Base-by-base conservation (phyloP, 2,888 invertebrate genomes). In the Cataglyphis altisquamis region DNA sequence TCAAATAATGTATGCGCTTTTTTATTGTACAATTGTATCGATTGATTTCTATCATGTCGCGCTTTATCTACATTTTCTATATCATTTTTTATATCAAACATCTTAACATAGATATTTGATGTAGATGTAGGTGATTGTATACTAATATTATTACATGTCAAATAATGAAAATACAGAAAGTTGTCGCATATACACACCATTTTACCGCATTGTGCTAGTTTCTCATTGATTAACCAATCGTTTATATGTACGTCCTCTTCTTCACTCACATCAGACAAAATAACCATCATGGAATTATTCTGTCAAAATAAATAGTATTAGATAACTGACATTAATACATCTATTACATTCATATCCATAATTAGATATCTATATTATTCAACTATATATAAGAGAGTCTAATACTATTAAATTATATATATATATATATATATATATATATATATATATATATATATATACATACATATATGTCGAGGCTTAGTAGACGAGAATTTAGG, bases 101-200 rank as follows among this genome's bases (percentile, higher is more conserved):
- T 36, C 12, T 21, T 2, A 0, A 29, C 18, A 52, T 52, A 3
- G 52, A 8, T 8, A n/a, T 8, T 6, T 52, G 52, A 8, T 8
- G 2, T 6, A 39, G 39, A 57, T 9, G 0, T 1, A 32, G n/a
- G 18, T 1, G 15, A 63, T 29, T 75, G 63, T 1, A 39, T 18
- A 62, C 36, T 25, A 18, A 63, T 57, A 63, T 48, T 48, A 48
- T 85, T 32, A 63, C 78, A 80, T 80, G 78, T 21, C 72, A 83
- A 63, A 72, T 88, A 90, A 81, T 89, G 84, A 60, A 45, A 45
- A 87, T 88, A 90, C 39, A 74, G 63, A 89, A 91, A 91, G 84
- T 92, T 93, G 81, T 84, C 84, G 68, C 84, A 90, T 12, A 88
- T 94, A 94, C 94, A 88, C 91, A 94, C 94, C 94, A 92, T 92